These are phyloP conservation scores for Drosophila equinoxialis DNA, from an alignment of 1,140 invertebrate species.

Conservation along the genomic window DNA sequence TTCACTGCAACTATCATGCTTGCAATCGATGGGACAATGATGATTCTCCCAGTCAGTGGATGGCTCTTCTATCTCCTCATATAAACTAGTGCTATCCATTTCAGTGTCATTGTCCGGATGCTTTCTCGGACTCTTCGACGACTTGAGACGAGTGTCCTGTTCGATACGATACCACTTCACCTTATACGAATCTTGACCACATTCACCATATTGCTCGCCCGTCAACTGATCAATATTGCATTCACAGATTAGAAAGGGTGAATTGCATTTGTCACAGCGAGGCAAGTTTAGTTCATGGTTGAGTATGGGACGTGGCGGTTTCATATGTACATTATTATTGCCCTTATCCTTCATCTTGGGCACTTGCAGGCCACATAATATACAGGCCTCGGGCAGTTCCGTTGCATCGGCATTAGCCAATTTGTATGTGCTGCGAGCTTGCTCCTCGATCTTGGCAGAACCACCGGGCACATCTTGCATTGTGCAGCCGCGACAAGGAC, in stretches of 20 bases:
- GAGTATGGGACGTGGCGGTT: slow-evolving; percentile 54
- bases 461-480: slow-evolving; percentile 51
- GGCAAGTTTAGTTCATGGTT: slow-evolving; percentile 63
- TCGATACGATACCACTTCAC: slow-evolving; percentile 71
- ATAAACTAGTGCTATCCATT: slow-evolving; percentile 1
- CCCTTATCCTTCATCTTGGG: slow-evolving; percentile 29
- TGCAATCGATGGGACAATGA: slow-evolving; percentile 67
- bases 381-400: slow-evolving; percentile 49
- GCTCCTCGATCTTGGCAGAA: slow-evolving; percentile 32
- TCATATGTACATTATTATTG: slow-evolving; percentile 19
- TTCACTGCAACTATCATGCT: slow-evolving; percentile 46
- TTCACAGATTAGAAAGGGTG: slow-evolving; percentile 66
- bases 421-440: slow-evolving; percentile 26
- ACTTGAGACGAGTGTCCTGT: slow-evolving; percentile 4
- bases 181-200: slow-evolving; percentile 72
- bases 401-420: slow-evolving; percentile 39
- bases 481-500: slow-evolving; percentile 46
- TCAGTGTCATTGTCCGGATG: neutral
- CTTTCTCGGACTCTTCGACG: neutral
- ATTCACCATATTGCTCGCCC: slow-evolving; percentile 62
- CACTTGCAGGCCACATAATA: slow-evolving; percentile 64
- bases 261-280: slow-evolving; percentile 55
- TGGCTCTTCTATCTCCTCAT: slow-evolving; percentile 40
- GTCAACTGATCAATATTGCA: slow-evolving; percentile 69
- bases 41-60: slow-evolving; percentile 61